phyloP scores from a whole-genome alignment of 30 jellyfish, hydroid and myxozoan genomes.

The Hydractinia symbiolongicarpus region DNA sequence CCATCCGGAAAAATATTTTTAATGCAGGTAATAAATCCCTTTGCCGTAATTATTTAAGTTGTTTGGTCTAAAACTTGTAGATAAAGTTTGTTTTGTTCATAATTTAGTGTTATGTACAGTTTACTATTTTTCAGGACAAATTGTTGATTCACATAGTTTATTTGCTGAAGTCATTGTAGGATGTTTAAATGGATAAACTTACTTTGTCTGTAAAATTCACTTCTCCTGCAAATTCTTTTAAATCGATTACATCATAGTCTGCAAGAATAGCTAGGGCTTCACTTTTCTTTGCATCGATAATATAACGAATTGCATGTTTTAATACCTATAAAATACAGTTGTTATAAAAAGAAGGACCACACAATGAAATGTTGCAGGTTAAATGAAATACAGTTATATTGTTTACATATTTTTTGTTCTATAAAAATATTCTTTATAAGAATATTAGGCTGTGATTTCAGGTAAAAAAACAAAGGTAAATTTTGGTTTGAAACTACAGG shows the following conservation, averaged over 20 bases:
- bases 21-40: too few relatives aligned
- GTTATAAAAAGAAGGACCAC: background rate
- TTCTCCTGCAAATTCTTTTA: constrained; percentile 14
- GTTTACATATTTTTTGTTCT: background rate
- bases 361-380: too few relatives aligned
- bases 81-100: too few relatives aligned
- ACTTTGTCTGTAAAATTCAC: constrained; percentile 27
- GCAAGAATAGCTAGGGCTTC: constrained; percentile 36
- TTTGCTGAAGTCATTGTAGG: background rate
- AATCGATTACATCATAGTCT: constrained; percentile 26
- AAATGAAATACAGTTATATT: background rate
- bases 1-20: too few relatives aligned
- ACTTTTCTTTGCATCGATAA: constrained; percentile 19
- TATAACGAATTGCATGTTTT: background rate
- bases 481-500: too few relatives aligned
- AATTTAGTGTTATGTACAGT: too few relatives aligned
- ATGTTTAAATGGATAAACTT: background rate
- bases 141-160: too few relatives aligned
- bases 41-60: too few relatives aligned
- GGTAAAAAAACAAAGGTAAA: too few relatives aligned
- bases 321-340: background rate
- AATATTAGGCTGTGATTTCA: too few relatives aligned
- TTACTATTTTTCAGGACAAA: too few relatives aligned
- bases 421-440: background rate
- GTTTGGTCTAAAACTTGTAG: too few relatives aligned